These are phyloP conservation scores for Euleptes europaea DNA, from an alignment of 2,113 vertebrate species.

Conservation along the genomic window DNA sequence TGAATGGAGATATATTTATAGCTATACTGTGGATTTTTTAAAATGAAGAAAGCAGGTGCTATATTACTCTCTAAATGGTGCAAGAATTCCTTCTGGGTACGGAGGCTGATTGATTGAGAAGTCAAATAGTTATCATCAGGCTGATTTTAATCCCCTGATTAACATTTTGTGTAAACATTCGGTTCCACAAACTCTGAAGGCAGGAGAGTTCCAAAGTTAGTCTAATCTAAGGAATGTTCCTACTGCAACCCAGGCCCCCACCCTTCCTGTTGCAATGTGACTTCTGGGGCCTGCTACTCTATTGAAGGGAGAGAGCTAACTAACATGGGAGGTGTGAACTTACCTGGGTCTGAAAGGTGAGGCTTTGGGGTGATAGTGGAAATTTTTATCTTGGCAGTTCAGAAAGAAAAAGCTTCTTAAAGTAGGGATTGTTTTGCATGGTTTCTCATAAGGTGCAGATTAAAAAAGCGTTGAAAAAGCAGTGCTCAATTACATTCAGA, in stretches of 20 bases:
- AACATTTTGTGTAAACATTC: conserved; percentile 13
- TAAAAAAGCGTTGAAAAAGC: not conserved
- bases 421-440: not conserved
- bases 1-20: not conserved
- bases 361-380: not conserved
- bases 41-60: not conserved
- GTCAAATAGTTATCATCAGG: not conserved
- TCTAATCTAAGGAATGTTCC: not conserved
- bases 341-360: not conserved
- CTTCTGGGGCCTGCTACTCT: not conserved
- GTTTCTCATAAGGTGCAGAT: not conserved
- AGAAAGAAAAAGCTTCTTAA: not conserved
- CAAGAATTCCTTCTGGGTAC: not conserved
- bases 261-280: not conserved
- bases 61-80: not conserved
- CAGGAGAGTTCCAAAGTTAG: not conserved
- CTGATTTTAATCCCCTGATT: conserved; percentile 6
- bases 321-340: not conserved
- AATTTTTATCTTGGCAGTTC: not conserved
- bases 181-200: not conserved
- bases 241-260: not conserved
- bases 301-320: not conserved
- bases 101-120: not conserved
- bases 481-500: not conserved
- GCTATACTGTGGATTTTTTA: not conserved